A percentile compares a stretch with the other conserved stretches of the same genome.
Conservation (phyloP, 2,797 vertebrate species). For the Eremophila alpestris region DNA sequence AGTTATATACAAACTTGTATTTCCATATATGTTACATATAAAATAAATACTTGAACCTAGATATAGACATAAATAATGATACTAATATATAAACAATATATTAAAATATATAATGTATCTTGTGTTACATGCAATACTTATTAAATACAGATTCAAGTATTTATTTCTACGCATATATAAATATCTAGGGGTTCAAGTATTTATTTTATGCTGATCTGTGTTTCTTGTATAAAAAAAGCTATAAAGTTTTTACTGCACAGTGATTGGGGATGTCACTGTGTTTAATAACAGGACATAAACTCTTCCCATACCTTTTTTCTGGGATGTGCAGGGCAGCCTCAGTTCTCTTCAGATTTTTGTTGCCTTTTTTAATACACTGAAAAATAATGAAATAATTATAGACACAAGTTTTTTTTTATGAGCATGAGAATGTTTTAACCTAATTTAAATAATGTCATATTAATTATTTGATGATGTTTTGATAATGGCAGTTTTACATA, state of each 20-base stretch:
- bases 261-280: not conserved
- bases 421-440: fast-evolving
- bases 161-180: not conserved
- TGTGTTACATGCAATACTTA: not conserved
- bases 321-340: not conserved
- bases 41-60: not conserved
- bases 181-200: not conserved
- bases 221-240: not conserved
- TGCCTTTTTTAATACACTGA: not conserved
- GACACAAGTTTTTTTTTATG: not conserved
- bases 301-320: not conserved
- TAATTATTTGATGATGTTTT: not conserved
- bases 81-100: not conserved
- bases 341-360: not conserved
- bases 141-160: not conserved
- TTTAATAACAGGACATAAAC: not conserved
- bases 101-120: not conserved
- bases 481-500: not conserved
- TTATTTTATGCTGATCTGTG: not conserved
- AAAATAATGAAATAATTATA: not conserved
- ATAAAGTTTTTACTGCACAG: not conserved
- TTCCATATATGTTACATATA: not conserved
- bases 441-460: not conserved
- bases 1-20: not conserved
- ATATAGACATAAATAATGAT: not conserved